These are phyloP conservation scores for Elymnias hypermnestra DNA, from an alignment of 1,140 invertebrate genomes.

Conservation along the genomic window DNA sequence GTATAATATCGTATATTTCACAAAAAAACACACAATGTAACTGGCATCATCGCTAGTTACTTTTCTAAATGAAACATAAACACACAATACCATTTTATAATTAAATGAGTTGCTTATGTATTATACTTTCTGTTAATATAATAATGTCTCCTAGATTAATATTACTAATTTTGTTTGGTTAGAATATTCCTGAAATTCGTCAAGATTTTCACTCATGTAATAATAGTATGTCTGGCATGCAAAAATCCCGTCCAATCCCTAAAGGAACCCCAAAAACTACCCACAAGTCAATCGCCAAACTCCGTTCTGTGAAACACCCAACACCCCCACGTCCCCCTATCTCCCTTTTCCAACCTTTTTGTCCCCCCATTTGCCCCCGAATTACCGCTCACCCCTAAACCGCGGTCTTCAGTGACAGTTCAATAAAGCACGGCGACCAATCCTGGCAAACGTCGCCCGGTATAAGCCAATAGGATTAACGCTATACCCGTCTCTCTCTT, in stretches of 20 bases:
- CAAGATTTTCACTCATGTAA: no score
- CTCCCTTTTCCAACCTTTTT: constrained; percentile 24
- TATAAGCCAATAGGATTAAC: constrained; percentile 76
- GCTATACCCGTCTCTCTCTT: constrained; percentile 39
- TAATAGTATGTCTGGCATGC: no score
- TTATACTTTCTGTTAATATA: no score
- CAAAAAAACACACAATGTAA: no score
- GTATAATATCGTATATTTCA: no score
- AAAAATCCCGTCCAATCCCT: constrained; percentile 25
- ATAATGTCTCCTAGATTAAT: no score
- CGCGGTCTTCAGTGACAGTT: constrained; percentile 72
- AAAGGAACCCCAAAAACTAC: constrained; percentile 67
- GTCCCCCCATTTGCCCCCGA: constrained; percentile 54
- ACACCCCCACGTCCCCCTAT: constrained; percentile 27
- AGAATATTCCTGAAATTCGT: no score
- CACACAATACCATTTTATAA: no score
- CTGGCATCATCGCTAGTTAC: no score
- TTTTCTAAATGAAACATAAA: no score
- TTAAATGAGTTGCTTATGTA: no score
- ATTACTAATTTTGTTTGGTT: no score
- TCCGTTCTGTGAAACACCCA: constrained; percentile 52
- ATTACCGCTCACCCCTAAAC: constrained; percentile 69
- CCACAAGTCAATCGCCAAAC: constrained; percentile 73
- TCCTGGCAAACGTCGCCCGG: constrained; percentile 70
- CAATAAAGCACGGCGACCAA: constrained; percentile 72